Conservation (phyloP, 1,140 invertebrate species). For the Drosophila athabasca region DNA sequence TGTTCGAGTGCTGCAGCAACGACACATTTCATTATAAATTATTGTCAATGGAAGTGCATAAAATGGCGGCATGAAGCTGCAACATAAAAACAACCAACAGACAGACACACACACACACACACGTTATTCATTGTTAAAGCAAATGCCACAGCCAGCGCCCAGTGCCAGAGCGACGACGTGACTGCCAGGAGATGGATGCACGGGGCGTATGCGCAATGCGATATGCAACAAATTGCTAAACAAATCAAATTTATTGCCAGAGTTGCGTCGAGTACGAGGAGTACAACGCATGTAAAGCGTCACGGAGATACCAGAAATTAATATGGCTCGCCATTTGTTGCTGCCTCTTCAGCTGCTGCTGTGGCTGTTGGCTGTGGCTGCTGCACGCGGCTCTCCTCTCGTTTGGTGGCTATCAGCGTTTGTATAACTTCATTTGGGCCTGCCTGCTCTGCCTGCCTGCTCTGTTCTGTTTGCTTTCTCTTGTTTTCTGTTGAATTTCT, state of each 20-base stretch:
- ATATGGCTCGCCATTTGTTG: constrained; percentile 56
- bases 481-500: constrained; percentile 35
- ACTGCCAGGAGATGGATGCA: constrained; percentile 67
- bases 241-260: constrained; percentile 81
- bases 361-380: constrained; percentile 13
- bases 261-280: constrained; percentile 38
- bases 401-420: constrained; percentile 66
- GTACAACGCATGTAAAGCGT: constrained; percentile 68
- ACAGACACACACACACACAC: constrained; percentile 18
- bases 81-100: constrained; percentile 34
- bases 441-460: neutral
- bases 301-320: constrained; percentile 73
- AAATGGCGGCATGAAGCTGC: constrained; percentile 63
- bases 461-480: constrained; percentile 36
- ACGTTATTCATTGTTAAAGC: constrained; percentile 76
- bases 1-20: constrained; percentile 10
- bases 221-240: constrained; percentile 82
- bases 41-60: constrained; percentile 74
- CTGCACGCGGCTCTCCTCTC: constrained; percentile 17
- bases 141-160: constrained; percentile 33
- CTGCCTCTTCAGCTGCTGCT: constrained; percentile 17
- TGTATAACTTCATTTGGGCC: constrained; percentile 74
- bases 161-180: constrained; percentile 42
- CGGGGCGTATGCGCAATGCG: constrained; percentile 78
- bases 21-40: constrained; percentile 77